Evolutionary conservation across 1,140 invertebrate species (phyloP), one percentile per base, ranked within the genome.

Genomic region (Drosophila gunungcola): DNA sequence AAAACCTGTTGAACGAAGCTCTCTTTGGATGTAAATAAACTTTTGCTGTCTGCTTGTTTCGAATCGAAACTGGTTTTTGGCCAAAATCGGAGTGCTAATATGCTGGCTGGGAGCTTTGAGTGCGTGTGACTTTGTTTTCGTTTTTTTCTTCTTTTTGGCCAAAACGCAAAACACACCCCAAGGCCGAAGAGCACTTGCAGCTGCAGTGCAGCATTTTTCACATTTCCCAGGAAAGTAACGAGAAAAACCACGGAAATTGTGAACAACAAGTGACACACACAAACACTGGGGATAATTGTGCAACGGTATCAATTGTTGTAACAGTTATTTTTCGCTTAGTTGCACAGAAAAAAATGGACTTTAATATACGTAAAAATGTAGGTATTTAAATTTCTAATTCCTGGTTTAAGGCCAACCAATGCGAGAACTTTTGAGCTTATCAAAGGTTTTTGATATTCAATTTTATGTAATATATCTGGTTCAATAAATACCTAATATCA

Each of bases 1-100:
- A 65, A 86, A 86, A 86, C 83, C 83, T 86, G 83, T 88, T 86
- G 83, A 86, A 45, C 62, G 45, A 69, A 69, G 74, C 75, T 72
- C 61, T 65, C 67, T 61, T 57, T 51, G 25, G 48, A 46, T 55
- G 78, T 60, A 65, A 78, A 67, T 65, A 69, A 70, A 68, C 55
- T 82, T 77, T 82, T 78, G 27, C 53, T 84, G 39, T 58, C 42
- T 49, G 46, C 5, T 48, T 63, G 45, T 54, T 67, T 75, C 67
- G 53, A 13, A 32, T 51, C 51, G 36, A 86, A 86, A 86, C 83
- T 48, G 83, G 83, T 86, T 86, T 75, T 54, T 80, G 65, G 57
- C 56, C 49, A 73, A 54, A 45, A 83, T 42, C 29, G 29, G 29
- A 51, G 53, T 73, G 79, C 58, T 68, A 62, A 79, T 80, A 56